Base-by-base conservation (phyloP, 2,888 invertebrate species). In the Epicampocera succincta region DNA sequence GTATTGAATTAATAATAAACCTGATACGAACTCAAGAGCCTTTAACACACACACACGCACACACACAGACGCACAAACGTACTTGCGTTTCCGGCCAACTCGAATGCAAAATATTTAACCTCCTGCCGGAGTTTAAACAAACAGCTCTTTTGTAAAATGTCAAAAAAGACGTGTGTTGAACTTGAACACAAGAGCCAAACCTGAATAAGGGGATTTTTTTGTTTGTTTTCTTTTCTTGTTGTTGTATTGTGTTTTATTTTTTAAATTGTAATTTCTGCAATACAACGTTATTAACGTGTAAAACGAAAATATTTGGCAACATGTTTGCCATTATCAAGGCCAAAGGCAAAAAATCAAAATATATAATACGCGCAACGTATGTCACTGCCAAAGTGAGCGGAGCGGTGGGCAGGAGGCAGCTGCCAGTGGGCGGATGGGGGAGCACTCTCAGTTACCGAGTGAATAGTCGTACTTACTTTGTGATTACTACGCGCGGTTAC, bases 401-500 rank as follows among this genome's bases (percentile, higher is more conserved):
- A 12, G 71, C 74, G 79, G 84, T 84, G 85, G 84, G 21, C 38
- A 13, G 19, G 3, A 4, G 65, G 33, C 17, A 21, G 50, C 19
- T 25, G 29, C 21, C n/a, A n/a, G n/a, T n/a, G n/a, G n/a, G n/a
- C n/a, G n/a, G n/a, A n/a, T n/a, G 42, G n/a, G 8, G n/a, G 29
- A 33, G 9, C 48, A 19, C n/a, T 63, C 40, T 38, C 19, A 61
- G 19, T 38, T 40, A 63, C 71, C 54, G 42, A 46, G 46, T 71
- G 71, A 46, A 60, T 29, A 60, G 38, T 19, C 40, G 11, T 73
- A 54, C 72, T 73, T 72, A 75, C 68, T 78, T 77, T 74, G 85
- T 87, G 90, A 89, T 88, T 89, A 88, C 90, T 87, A 89, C 86
- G 90, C 89, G 88, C 89, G 88, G 88, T 88, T 89, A 89, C 89